A percentile compares a stretch with the other conserved stretches of the same genome.
Conservation (phyloP, 2,888 invertebrate species). For the Cyaniris semiargus region DNA sequence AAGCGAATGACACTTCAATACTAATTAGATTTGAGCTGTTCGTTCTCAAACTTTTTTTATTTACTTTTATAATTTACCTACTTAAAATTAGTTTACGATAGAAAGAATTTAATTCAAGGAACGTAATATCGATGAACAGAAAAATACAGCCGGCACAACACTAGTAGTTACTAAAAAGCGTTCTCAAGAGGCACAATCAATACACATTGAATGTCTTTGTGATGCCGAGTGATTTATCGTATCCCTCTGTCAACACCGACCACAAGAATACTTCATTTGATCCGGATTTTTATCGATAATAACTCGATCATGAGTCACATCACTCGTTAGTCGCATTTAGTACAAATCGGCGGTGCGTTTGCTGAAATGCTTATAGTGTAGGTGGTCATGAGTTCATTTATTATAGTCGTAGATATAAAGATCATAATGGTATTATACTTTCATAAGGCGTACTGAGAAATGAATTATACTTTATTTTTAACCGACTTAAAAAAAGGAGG, state of each 20-base stretch:
- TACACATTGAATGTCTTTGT: constrained; percentile 79
- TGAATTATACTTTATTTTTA: not conserved
- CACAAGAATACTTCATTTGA: constrained; percentile 79
- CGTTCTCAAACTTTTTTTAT: not conserved
- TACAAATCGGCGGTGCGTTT: constrained; percentile 64
- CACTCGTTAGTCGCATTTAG: constrained; percentile 76
- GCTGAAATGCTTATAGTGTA: constrained; percentile 35
- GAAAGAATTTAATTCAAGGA: not conserved
- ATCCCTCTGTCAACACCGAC: constrained; percentile 79
- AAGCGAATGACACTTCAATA: not conserved
- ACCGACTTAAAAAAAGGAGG: too few relatives aligned
- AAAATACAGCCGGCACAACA: constrained; percentile 48
- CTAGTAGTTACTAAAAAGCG: constrained; percentile 68
- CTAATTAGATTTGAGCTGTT: not conserved
- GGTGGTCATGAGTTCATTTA: constrained; percentile 28
- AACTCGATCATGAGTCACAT: constrained; percentile 71
- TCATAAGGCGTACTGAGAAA: not conserved
- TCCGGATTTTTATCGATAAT: constrained; percentile 79
- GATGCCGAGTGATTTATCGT: constrained; percentile 76
- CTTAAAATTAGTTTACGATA: not conserved
- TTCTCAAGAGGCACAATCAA: constrained; percentile 78
- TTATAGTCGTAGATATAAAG: constrained; percentile 3
- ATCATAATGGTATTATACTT: not conserved
- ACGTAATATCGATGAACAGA: not conserved
- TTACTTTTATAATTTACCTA: too few relatives aligned